phyloP scores from a whole-genome alignment of 2,888 invertebrate species.

The Cerastoderma edule region DNA sequence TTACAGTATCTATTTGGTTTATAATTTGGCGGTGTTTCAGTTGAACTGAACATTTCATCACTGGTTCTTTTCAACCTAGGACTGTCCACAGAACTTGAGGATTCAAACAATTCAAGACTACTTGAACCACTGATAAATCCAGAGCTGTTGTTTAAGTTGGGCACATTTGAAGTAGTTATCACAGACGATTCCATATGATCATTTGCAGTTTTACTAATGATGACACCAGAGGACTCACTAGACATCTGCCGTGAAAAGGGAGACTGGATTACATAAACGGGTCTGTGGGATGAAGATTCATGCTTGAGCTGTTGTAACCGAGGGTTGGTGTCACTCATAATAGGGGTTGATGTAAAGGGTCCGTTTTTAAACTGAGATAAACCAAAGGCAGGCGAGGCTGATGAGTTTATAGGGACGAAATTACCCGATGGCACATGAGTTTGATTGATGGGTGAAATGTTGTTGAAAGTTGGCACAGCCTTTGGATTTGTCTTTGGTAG shows the following conservation, averaged over 20 bases:
- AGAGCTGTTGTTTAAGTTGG: constrained; percentile 51
- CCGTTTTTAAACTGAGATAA: constrained; percentile 18
- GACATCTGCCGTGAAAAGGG: constrained; percentile 48
- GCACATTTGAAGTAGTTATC: constrained; percentile 9
- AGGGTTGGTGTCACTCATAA: constrained; percentile 31
- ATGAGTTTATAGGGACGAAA: constrained; percentile 38
- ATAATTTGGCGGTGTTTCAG: too few relatives aligned
- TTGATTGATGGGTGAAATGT: constrained; percentile 57
- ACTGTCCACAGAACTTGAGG: constrained; percentile 46
- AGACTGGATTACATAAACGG: constrained; percentile 56
- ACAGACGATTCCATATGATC: constrained; percentile 8
- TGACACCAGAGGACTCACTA: neutral
- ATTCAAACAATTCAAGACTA: constrained; percentile 51
- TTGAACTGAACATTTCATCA: too few relatives aligned
- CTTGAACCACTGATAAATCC: constrained; percentile 58
- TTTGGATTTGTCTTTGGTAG: constrained; percentile 49
- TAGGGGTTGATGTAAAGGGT: constrained; percentile 52
- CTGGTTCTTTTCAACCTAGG: too few relatives aligned
- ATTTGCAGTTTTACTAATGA: neutral
- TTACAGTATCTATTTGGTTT: too few relatives aligned
- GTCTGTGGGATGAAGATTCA: constrained; percentile 49
- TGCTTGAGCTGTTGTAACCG: constrained; percentile 42
- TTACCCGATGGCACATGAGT: constrained; percentile 19
- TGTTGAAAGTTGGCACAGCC: constrained; percentile 56
- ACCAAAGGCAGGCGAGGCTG: constrained; percentile 17